These are phyloP conservation scores for Scomber japonicus DNA, from an alignment of 2,113 vertebrate species.

Conservation along the genomic window DNA sequence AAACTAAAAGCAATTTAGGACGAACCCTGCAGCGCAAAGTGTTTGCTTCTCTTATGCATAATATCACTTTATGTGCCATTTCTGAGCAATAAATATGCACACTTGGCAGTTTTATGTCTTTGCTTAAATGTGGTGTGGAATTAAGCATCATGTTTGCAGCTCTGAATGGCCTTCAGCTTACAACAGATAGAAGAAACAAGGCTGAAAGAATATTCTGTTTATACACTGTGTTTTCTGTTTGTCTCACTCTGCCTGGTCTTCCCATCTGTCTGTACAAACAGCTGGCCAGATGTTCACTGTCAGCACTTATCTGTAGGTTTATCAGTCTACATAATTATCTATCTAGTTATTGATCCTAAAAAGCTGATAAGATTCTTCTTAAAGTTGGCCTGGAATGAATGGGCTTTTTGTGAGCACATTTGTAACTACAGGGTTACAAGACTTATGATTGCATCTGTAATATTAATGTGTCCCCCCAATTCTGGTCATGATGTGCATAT, in stretches of 20 bases:
- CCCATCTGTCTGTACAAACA: background rate
- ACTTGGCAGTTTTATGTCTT: constrained; percentile 30
- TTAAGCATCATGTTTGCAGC: constrained; percentile 11
- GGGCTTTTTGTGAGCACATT: constrained; percentile 17
- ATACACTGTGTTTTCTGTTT: background rate
- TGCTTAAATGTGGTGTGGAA: constrained; percentile 15
- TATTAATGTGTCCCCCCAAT: constrained; percentile 47
- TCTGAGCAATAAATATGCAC: constrained; percentile 27
- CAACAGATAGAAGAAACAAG: constrained; percentile 4
- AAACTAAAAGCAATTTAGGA: constrained; percentile 37
- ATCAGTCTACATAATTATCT: background rate
- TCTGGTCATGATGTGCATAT: constrained; percentile 40
- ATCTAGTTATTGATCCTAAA: constrained; percentile 5
- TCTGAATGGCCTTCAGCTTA: constrained; percentile 17
- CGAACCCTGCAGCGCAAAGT: constrained; percentile 21
- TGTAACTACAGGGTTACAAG: constrained; percentile 25
- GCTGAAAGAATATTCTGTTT: background rate
- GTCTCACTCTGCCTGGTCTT: background rate
- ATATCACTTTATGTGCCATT: constrained; percentile 47
- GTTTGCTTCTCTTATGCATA: constrained; percentile 30
- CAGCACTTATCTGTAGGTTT: background rate
- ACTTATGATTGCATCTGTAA: constrained; percentile 50
- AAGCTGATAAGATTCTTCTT: background rate
- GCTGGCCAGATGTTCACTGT: constrained; percentile 8
- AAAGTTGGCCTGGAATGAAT: background rate